phyloP scores from a whole-genome alignment of 1,140 invertebrate genomes.

The Scaptomyza hsui region DNA sequence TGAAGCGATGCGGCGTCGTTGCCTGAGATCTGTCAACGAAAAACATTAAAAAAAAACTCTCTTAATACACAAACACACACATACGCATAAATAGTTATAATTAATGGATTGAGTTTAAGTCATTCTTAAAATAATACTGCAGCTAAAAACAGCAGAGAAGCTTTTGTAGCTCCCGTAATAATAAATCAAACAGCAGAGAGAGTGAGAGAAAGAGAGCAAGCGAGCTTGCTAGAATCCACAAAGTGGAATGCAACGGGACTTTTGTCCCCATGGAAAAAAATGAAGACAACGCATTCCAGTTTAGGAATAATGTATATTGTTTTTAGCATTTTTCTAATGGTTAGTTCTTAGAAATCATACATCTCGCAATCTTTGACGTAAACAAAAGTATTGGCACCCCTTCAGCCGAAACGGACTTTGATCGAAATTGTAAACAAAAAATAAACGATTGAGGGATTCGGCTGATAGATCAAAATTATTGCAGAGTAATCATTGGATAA shows the following conservation, averaged over 20 bases:
- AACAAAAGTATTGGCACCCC: no score
- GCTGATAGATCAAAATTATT: no score
- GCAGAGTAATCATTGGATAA: no score
- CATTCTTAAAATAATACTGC: slow-evolving; percentile 2
- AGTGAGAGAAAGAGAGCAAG: slow-evolving; percentile 34
- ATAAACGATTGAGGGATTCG: no score
- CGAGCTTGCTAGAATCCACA: background rate
- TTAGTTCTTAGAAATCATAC: no score
- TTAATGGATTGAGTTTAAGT: slow-evolving; percentile 33
- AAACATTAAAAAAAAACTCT: slow-evolving; percentile 4
- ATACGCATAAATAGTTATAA: slow-evolving; percentile 17
- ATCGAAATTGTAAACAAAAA: no score
- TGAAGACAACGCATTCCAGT: no score
- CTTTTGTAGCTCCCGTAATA: background rate
- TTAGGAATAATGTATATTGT: no score
- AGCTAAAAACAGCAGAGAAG: background rate
- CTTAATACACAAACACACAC: background rate
- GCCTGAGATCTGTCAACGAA: slow-evolving; percentile 90
- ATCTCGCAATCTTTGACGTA: no score
- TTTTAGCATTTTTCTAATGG: no score
- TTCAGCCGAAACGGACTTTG: no score
- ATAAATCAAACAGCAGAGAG: slow-evolving; percentile 18
- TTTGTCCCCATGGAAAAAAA: no score
- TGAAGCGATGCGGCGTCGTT: slow-evolving; percentile 97
- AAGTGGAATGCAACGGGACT: background rate